Evolutionary conservation across 2,888 invertebrate genomes (phyloP).

Genomic region (Callimorpha dominula): DNA sequence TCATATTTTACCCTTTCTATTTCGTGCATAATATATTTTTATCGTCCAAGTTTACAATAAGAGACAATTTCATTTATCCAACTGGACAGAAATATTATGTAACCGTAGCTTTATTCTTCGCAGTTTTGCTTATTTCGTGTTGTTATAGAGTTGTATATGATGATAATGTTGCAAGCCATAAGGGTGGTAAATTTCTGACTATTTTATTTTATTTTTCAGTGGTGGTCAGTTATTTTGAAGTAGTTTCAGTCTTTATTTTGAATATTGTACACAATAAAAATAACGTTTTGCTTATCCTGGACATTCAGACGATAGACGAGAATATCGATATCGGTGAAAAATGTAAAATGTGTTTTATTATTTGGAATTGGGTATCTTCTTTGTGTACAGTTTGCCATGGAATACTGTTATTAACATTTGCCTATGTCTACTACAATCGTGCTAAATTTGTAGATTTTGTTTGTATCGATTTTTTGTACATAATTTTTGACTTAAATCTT

Average conservation of each 20-base stretch:
- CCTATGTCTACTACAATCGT: not conserved
- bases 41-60: constrained; percentile 28
- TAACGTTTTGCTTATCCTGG: constrained; percentile 5
- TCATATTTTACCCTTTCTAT: constrained; percentile 9
- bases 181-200: not conserved
- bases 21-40: constrained; percentile 26
- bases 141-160: not conserved
- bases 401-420: not conserved
- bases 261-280: constrained; percentile 2
- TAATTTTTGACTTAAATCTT: no score
- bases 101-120: not conserved
- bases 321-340: not conserved
- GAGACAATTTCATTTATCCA: constrained; percentile 11
- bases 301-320: not conserved
- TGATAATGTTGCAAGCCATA: not conserved
- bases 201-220: not conserved
- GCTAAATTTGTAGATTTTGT: no score
- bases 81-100: not conserved
- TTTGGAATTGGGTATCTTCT: constrained; percentile 20
- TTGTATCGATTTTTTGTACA: no score
- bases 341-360: not conserved
- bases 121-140: not conserved
- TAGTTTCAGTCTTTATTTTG: not conserved
- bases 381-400: not conserved
- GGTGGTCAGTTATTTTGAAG: not conserved